These are phyloP conservation scores for Tapirus indicus DNA, from an alignment of 2,797 vertebrate species.

Conservation along the genomic window DNA sequence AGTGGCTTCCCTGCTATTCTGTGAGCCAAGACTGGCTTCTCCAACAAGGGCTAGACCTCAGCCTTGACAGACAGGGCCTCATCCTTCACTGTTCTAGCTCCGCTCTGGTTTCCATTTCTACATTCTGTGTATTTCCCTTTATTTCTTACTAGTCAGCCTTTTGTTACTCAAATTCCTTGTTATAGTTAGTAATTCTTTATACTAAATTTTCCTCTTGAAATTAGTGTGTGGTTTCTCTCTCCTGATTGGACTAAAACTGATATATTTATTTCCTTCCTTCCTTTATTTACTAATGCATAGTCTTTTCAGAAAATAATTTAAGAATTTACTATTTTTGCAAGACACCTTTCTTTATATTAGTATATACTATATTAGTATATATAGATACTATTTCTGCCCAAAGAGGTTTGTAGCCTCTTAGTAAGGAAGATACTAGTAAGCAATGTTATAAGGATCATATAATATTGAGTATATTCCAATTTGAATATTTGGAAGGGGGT, in stretches of 20 bases:
- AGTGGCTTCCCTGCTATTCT: not conserved
- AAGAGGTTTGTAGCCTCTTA: not conserved
- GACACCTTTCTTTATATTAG: not conserved
- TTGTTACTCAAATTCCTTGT: not conserved
- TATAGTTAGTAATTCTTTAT: not conserved
- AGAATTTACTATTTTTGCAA: not conserved
- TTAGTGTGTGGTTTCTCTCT: no score
- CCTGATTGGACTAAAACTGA: not conserved
- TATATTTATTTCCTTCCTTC: not conserved
- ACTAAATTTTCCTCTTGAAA: not conserved
- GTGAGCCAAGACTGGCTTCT: not conserved
- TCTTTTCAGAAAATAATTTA: not conserved
- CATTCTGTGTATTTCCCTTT: not conserved
- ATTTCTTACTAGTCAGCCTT: not conserved
- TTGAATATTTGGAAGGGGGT: not conserved
- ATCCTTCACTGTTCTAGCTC: no score
- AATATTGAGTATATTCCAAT: not conserved
- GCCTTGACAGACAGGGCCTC: not conserved
- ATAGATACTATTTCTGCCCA: no score
- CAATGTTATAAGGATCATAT: not conserved
- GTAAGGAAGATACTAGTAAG: not conserved
- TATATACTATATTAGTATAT: not conserved
- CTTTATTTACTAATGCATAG: not conserved
- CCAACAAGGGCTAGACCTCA: not conserved
- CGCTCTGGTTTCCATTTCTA: no score